A percentile compares a stretch with the other conserved stretches of the same genome.
Evolutionary conservation across 1,140 invertebrate genomes (phyloP).

Genomic region (Branchinecta lynchi): DNA sequence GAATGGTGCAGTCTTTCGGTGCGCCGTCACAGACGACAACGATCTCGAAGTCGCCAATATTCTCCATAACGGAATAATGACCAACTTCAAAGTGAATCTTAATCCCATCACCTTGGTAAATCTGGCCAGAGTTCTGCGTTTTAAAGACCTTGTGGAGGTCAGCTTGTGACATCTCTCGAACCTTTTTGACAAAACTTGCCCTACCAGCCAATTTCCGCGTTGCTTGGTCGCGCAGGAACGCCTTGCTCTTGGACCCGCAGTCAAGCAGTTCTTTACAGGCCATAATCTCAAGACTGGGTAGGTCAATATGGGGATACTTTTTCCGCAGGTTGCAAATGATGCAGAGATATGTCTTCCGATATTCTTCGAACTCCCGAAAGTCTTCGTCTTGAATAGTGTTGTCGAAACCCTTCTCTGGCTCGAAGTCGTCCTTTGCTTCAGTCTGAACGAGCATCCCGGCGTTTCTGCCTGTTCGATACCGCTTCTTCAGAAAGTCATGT

Average conservation of each 20-base stretch:
- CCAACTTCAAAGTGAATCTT: conserved; percentile 83
- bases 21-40: conserved; percentile 67
- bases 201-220: conserved; percentile 91
- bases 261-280: conserved; percentile 86
- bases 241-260: conserved; percentile 82
- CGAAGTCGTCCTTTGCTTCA: conserved; percentile 49
- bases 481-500: conserved; percentile 79
- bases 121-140: conserved; percentile 40
- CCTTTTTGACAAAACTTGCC: conserved; percentile 74
- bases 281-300: conserved; percentile 80
- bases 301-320: conserved; percentile 65
- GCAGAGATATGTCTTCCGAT: conserved; percentile 77
- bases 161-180: conserved; percentile 66
- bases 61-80: conserved; percentile 97
- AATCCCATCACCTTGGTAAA: conserved; percentile 36
- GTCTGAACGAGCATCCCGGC: conserved; percentile 68
- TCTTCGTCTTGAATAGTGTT: conserved; percentile 51
- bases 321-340: conserved; percentile 74
- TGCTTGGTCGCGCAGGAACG: conserved; percentile 93
- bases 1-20: conserved; percentile 53
- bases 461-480: conserved; percentile 76
- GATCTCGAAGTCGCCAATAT: conserved; percentile 83
- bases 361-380: conserved; percentile 74
- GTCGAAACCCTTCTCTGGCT: conserved; percentile 36
- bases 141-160: conserved; percentile 49